Percentiles rank a stretch among this genome's conserved stretches.
phyloP scores from a whole-genome alignment of 2,797 vertebrate species.

The Pangasius macronema region DNA sequence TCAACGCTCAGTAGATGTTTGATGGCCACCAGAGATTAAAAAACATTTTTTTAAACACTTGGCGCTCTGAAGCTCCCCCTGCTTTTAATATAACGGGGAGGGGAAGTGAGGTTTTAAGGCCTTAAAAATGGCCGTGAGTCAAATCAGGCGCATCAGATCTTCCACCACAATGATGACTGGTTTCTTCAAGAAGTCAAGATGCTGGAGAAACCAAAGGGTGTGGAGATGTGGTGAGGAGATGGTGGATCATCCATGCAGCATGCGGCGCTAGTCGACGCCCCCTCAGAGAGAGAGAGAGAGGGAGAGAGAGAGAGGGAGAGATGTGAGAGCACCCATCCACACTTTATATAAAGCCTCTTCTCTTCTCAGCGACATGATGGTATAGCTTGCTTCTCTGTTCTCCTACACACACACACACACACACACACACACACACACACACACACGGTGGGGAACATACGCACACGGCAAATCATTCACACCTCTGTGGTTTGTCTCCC shows the following conservation, averaged over 20 bases:
- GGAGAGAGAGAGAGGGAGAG: not conserved
- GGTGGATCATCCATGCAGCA: constrained; percentile 62
- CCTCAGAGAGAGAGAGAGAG: constrained; percentile 71
- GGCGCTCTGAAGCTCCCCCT: not conserved
- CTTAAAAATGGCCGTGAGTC: constrained; percentile 24
- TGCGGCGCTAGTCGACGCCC: constrained; percentile 66
- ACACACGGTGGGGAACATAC: constrained; percentile 43
- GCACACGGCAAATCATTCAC: constrained; percentile 75
- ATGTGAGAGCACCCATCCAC: constrained; percentile 1
- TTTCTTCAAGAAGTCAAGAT: constrained; percentile 68
- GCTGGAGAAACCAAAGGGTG: constrained; percentile 57
- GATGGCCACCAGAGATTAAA: constrained; percentile 18
- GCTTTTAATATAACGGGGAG: constrained; percentile 35
- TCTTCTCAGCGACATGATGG: constrained; percentile 72
- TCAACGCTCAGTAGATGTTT: constrained; percentile 19
- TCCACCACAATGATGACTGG: constrained; percentile 68
- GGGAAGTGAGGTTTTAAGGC: constrained; percentile 13
- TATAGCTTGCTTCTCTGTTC: constrained; percentile 69
- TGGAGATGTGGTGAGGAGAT: constrained; percentile 37
- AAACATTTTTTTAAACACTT: constrained; percentile 22
- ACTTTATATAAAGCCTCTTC: constrained; percentile 70
- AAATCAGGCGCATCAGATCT: constrained; percentile 65
- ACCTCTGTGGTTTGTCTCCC: constrained; percentile 73
- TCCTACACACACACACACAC: constrained; percentile 62
- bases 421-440: constrained; percentile 65